Evolutionary conservation across 2,797 vertebrate genomes (phyloP).

Genomic region (Atherinosoma microstoma): DNA sequence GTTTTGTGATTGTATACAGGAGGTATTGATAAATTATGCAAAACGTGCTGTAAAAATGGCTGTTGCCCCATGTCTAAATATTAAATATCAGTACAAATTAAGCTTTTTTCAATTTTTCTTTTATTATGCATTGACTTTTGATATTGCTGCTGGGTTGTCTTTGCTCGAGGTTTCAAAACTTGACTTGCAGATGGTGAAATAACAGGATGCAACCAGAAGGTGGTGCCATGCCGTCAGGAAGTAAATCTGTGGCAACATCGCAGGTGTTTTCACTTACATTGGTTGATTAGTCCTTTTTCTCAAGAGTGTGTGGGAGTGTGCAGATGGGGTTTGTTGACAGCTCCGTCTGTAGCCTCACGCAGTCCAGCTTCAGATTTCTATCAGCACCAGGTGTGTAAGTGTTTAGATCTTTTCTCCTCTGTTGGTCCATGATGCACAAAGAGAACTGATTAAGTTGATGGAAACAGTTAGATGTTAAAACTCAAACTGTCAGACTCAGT

Average conservation of each 20-base stretch:
- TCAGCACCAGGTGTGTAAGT: slow-evolving; percentile 12
- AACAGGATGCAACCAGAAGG: slow-evolving; percentile 43
- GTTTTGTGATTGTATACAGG: slow-evolving; percentile 98
- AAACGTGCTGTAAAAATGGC: slow-evolving; percentile 98
- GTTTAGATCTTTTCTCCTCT: background rate
- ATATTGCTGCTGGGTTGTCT: background rate
- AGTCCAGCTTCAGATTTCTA: background rate
- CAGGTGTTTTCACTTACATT: slow-evolving; percentile 22
- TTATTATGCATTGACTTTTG: slow-evolving; percentile 26
- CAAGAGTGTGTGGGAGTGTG: slow-evolving; percentile 2
- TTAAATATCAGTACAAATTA: slow-evolving; percentile 94
- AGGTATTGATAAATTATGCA: slow-evolving; percentile 97
- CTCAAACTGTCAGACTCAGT: background rate
- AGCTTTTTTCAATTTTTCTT: background rate
- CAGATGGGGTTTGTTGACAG: slow-evolving; percentile 24
- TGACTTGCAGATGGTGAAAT: background rate
- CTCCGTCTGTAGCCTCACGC: slow-evolving; percentile 3
- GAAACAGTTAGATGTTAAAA: background rate
- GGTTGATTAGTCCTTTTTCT: slow-evolving; percentile 8
- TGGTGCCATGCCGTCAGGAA: slow-evolving; percentile 18
- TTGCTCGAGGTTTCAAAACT: fast-evolving
- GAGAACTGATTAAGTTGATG: background rate
- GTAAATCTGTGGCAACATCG: background rate
- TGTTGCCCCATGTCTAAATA: slow-evolving; percentile 93
- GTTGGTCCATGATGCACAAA: background rate